phyloP scores from a whole-genome alignment of 2,113 vertebrate species.

The Sapajus apella region DNA sequence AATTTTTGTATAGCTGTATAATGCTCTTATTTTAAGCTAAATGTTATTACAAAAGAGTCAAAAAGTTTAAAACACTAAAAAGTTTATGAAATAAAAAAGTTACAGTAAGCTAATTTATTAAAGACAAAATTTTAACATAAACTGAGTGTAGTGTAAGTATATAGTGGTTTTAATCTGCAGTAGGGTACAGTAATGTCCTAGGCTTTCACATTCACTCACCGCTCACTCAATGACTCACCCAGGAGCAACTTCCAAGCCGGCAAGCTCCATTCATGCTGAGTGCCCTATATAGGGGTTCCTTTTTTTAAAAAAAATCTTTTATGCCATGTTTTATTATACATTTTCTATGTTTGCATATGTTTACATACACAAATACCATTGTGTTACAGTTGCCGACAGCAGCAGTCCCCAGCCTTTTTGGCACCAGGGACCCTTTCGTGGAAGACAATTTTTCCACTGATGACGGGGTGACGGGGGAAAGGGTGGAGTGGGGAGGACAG shows the following conservation, averaged over 20 bases:
- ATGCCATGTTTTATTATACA: neutral
- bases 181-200: neutral
- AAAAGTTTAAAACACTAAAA: neutral
- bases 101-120: neutral
- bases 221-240: neutral
- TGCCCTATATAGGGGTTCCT: neutral
- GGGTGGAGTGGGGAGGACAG: no score
- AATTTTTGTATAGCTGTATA: neutral
- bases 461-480: no score
- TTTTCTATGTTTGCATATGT: neutral
- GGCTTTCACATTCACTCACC: neutral
- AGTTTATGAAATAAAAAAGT: neutral
- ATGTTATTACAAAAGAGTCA: neutral
- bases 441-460: no score
- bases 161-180: neutral
- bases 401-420: no score
- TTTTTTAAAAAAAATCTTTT: neutral
- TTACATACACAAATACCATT: neutral
- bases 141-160: neutral
- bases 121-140: neutral
- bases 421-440: no score
- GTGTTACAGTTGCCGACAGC: neutral
- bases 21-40: neutral
- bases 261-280: neutral
- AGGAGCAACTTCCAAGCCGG: neutral